Base-by-base conservation (phyloP, 64 coral and sea anemone genomes). In the Stichodactyla mertensii region DNA sequence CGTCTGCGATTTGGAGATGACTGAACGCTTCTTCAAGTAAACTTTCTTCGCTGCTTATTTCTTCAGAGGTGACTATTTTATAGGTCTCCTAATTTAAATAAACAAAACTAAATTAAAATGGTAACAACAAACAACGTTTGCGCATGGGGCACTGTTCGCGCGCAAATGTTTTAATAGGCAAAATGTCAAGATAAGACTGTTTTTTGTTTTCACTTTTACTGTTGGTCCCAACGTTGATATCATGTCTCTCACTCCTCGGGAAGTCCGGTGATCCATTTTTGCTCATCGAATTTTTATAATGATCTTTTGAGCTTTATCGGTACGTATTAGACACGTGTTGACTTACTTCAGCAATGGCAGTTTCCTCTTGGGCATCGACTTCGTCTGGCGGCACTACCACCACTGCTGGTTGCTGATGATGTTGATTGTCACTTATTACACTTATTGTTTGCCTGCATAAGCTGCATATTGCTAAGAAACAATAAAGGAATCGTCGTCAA, bases 381-480 rank as follows among this genome's bases (percentile, higher is more conserved):
- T 80, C 18, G 56, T 62, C 61, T 64, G 53, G 27, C 77, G 66
- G 85, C 45, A 64, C 57, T 24, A 18, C 16, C 19, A 57, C 23
- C 54, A 19, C 23, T 82, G 77, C 2, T 58, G 20, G 26, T 26
- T 52, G 7, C 51, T 88, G 45, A 51, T 58, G 77, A 52, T 51
- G 64, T 57, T 28, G 28, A 1, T 31, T 31, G 28, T 31, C 28
- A 31, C 28, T 31, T 31, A 31, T 52, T 11, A 77, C 86, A 55
- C 31, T 16, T 55, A 88, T 61, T 52, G 80, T n/a, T 53, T 88
- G 26, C 87, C 53, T 88, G 87, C 87, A 88, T 59, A 79, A 64
- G 20, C 52, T 88, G 52, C 87, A 88, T 23, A 83, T 67, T 12
- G 87, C 87, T 64, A 66, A 22, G 20, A 88, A 88, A 10, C 28